Evolutionary conservation across 2,113 vertebrate genomes (phyloP), one percentile per base, ranked within the genome.

Genomic region (Corydoras maculifer): DNA sequence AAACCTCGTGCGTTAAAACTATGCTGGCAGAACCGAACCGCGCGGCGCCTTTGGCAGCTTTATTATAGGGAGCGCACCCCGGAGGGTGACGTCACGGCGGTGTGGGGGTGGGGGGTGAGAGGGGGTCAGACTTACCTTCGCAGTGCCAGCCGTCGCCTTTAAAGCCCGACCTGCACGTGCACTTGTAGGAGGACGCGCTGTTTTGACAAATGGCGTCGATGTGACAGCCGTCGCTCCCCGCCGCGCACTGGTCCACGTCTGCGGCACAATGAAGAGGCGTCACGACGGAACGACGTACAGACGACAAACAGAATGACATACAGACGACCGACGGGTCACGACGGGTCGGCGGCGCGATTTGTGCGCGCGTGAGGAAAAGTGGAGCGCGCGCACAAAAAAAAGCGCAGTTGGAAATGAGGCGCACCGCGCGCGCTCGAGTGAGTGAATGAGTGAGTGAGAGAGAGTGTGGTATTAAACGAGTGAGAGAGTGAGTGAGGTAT

Each of bases 191-290:
- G 75, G 87, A 87, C 9, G 84, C 91, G 31, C 92, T 94, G 79
- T 94, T 94, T 62, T 97, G 94, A 87, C 95, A 98, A 88, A 98
- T 88, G 43, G 96, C 96, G 80, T 97, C 91, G 15, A 91, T 86
- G 81, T 98, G 95, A 90, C 97, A 99, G 85, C 91, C 91, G 76
- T 98, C 94, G 54, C 90, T 91, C 69, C 91, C 92, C 72, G 91
- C 88, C 59, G 91, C 82, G 78, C 96, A 99, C 10, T 84, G 84
- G 79, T 91, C 90, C 84, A 81, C 74, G 77, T 79, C 71, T 81
- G 74, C 68, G 58, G 2, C 1, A 5, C 8, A 53, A 60, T 0
- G 30, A 3, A 15, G 11, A 51, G 8, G 49, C 49, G 49, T 51
- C 49, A 9, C 49, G 8, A 9, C 8, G 49, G 8, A 9, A 51